phyloP scores from a whole-genome alignment of 2,888 invertebrate genomes.

The Ernsta delagoae region DNA sequence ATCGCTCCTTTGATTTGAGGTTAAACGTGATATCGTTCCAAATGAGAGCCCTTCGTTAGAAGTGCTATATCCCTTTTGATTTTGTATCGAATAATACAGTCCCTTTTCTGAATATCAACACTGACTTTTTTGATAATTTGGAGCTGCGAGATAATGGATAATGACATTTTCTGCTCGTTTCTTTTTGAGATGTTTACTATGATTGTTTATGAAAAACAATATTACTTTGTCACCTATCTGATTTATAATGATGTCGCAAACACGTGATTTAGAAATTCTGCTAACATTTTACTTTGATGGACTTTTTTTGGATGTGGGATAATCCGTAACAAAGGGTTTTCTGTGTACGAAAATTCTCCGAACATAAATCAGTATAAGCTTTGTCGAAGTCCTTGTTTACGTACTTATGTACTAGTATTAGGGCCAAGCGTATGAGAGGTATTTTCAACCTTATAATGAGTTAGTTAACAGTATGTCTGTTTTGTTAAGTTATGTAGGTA shows the following conservation, averaged over 20 bases:
- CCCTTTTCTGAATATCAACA: conserved; percentile 30
- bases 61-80: conserved; percentile 34
- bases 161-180: neutral
- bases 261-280: neutral
- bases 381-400: too few relatives aligned
- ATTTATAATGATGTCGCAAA: neutral
- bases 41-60: conserved; percentile 56
- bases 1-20: conserved; percentile 77
- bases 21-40: conserved; percentile 73
- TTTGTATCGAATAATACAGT: conserved; percentile 31
- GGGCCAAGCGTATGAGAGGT: neutral
- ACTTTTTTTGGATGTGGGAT: neutral
- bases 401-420: neutral
- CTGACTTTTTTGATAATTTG: conserved; percentile 2
- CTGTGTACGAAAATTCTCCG: neutral
- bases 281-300: neutral
- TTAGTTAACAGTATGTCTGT: too few relatives aligned
- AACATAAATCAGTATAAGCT: neutral
- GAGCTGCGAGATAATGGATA: conserved; percentile 4
- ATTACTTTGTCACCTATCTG: neutral
- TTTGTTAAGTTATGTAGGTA: too few relatives aligned
- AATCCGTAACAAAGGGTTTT: conserved; percentile 2
- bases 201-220: neutral
- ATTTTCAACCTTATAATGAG: neutral
- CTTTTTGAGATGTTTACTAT: neutral